A percentile compares a stretch with the other conserved stretches of the same genome.
Conservation (phyloP, 2,113 vertebrate genomes). For the Chaetodon auriga region DNA sequence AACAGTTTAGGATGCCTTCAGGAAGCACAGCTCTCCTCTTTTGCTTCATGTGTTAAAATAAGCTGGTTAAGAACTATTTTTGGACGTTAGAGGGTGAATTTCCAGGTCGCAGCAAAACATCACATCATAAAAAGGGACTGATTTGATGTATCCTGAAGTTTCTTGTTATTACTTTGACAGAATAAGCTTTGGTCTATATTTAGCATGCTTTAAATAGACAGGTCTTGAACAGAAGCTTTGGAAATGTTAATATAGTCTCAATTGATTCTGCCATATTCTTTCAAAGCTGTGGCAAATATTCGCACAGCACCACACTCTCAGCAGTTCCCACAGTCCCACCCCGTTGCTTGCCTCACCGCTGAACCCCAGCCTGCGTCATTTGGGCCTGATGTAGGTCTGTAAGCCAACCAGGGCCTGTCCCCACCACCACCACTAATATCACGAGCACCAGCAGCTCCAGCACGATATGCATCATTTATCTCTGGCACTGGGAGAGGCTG, state of each 20-base stretch:
- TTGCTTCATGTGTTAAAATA: neutral
- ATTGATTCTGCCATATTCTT: conserved; percentile 37
- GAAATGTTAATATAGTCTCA: conserved; percentile 11
- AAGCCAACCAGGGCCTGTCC: conserved; percentile 59
- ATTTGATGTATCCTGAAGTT: neutral
- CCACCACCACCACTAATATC: conserved; percentile 69
- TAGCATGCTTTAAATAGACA: conserved; percentile 17
- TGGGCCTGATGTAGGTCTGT: conserved; percentile 55
- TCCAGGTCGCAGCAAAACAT: neutral
- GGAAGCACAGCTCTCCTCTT: neutral
- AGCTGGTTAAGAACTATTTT: neutral
- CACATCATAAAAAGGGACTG: neutral
- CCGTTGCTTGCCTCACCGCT: conserved; percentile 65
- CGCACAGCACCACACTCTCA: conserved; percentile 41
- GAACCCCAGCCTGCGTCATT: conserved; percentile 80
- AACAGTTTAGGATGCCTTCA: neutral
- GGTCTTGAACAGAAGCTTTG: conserved; percentile 6
- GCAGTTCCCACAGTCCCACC: conserved; percentile 76
- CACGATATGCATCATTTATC: conserved; percentile 40
- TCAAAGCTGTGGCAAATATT: conserved; percentile 56
- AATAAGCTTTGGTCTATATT: conserved; percentile 2
- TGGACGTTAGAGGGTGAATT: neutral
- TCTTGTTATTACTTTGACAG: neutral
- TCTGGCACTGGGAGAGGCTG: conserved; percentile 31
- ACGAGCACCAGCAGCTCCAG: conserved; percentile 39